phyloP scores from a whole-genome alignment of 1,140 invertebrate species.

The Triops cancriformis region DNA sequence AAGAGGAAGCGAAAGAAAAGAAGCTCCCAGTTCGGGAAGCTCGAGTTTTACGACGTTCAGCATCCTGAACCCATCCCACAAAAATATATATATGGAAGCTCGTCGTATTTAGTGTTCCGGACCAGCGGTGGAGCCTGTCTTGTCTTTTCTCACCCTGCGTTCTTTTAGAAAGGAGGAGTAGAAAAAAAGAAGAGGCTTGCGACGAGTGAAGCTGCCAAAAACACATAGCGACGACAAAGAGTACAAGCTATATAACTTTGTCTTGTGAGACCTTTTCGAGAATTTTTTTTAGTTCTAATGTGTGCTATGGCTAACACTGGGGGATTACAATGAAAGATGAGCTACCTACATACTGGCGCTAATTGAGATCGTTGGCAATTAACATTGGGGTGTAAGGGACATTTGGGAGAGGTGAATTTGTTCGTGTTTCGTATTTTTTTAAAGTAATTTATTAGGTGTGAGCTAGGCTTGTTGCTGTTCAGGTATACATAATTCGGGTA shows the following conservation, averaged over 20 bases:
- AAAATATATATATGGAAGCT: neutral
- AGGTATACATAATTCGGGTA: too few species aligned
- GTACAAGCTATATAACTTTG: neutral
- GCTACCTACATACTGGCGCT: too few species aligned
- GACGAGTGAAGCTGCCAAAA: constrained; percentile 1
- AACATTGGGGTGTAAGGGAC: too few species aligned
- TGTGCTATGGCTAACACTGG: neutral
- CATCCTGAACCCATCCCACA: constrained; percentile 9
- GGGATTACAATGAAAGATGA: too few species aligned
- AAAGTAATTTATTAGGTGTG: too few species aligned
- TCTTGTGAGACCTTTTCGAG: neutral
- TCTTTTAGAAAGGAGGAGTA: neutral
- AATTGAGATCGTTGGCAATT: too few species aligned
- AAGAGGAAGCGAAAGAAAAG: neutral
- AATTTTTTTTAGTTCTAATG: neutral
- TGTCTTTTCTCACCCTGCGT: neutral
- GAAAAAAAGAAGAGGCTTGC: neutral
- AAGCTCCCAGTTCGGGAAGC: too few species aligned
- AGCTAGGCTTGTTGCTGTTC: too few species aligned
- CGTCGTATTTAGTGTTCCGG: constrained; percentile 12
- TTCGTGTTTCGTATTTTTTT: too few species aligned
- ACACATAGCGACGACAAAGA: neutral
- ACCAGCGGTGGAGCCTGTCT: constrained; percentile 2
- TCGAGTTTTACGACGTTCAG: constrained; percentile 7
- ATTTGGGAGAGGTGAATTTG: too few species aligned